A percentile compares a stretch with the other conserved stretches of the same genome.
phyloP scores from a whole-genome alignment of 2,888 invertebrate species.

The Syrphus vitripennis region DNA sequence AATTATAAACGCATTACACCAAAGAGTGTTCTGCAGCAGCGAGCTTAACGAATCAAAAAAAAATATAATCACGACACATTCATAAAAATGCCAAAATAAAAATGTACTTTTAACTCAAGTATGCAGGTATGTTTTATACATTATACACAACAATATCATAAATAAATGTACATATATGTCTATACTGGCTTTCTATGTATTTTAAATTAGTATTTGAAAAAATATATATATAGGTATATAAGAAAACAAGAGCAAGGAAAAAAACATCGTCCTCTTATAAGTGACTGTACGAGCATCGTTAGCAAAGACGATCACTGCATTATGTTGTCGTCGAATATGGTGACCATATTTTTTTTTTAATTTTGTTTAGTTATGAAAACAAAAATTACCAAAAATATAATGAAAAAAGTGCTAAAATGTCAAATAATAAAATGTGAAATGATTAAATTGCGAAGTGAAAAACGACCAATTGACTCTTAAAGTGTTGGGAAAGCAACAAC shows the following conservation, averaged over 20 bases:
- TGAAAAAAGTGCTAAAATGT: too few relatives aligned
- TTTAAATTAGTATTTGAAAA: background rate
- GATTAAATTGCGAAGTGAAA: too few relatives aligned
- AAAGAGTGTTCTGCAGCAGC: background rate
- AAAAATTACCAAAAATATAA: too few relatives aligned
- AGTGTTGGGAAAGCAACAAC: too few relatives aligned
- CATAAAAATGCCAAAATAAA: background rate
- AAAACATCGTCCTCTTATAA: background rate
- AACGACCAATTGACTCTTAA: too few relatives aligned
- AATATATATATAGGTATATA: too few relatives aligned
- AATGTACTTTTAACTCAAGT: background rate
- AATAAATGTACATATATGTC: background rate
- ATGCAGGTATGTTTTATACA: background rate
- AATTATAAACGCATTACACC: background rate
- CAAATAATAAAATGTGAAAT: too few relatives aligned
- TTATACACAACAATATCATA: background rate
- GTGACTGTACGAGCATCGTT: background rate
- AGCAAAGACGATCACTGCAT: background rate
- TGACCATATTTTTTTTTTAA: background rate
- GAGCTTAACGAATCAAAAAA: background rate
- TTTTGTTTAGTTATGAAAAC: too few relatives aligned
- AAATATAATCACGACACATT: background rate
- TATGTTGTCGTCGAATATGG: background rate
- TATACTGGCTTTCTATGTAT: too few relatives aligned
- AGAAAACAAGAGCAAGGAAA: background rate